These are phyloP conservation scores for Gastrophryne carolinensis DNA, from an alignment of 2,797 vertebrate species.

Conservation along the genomic window DNA sequence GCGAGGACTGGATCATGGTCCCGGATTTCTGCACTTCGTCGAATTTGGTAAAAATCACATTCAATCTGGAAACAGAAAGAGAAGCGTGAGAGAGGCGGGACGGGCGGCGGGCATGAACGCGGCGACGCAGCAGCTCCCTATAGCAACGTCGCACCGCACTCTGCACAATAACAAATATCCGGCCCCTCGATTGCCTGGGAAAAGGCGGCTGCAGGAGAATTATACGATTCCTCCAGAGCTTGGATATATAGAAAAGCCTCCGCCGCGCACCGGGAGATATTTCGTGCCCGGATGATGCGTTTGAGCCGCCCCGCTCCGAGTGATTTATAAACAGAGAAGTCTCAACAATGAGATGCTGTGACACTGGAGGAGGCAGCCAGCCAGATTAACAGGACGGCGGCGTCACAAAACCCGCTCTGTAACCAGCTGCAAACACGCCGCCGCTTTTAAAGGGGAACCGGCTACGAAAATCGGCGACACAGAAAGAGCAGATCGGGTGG, in stretches of 20 bases:
- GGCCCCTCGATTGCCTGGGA: background rate
- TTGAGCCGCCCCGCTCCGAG: background rate
- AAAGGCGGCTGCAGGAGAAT: background rate
- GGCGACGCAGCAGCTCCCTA: conserved; percentile 1
- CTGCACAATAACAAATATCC: background rate
- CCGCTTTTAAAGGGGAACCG: background rate
- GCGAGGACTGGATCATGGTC: conserved; percentile 87
- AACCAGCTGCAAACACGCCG: background rate
- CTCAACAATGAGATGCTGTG: background rate
- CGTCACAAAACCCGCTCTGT: background rate
- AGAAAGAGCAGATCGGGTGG: too few relatives aligned
- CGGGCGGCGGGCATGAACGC: background rate
- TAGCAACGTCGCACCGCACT: background rate
- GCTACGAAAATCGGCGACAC: background rate
- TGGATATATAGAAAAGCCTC: background rate
- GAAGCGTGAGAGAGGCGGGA: background rate
- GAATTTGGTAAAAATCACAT: conserved; percentile 97
- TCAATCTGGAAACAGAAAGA: conserved; percentile 76
- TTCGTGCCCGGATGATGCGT: too few relatives aligned
- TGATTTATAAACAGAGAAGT: conserved; percentile 2
- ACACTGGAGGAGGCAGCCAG: background rate
- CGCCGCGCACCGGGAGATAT: too few relatives aligned
- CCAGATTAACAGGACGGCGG: background rate
- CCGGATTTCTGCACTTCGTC: conserved; percentile 98
- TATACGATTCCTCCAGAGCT: background rate